Evolutionary conservation across 2,797 vertebrate genomes (phyloP).

Genomic region (Thamnophis elegans): DNA sequence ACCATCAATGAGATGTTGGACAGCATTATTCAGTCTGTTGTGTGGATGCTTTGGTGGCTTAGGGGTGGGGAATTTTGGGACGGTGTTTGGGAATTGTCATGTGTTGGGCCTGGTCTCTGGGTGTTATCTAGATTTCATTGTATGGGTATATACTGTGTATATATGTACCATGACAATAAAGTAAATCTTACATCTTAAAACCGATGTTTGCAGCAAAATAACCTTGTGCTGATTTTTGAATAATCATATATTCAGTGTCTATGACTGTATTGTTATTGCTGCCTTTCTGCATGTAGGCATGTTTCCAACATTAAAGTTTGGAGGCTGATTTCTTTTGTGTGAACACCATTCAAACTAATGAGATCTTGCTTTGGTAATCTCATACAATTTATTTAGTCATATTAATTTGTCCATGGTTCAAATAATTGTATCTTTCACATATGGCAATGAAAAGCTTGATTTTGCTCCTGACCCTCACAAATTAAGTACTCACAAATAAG

Average conservation of each 20-base stretch:
- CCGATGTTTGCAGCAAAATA: too few relatives aligned
- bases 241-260: background rate
- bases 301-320: background rate
- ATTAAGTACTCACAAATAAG: slow-evolving; percentile 2
- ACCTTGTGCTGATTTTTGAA: background rate
- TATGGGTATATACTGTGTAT: too few relatives aligned
- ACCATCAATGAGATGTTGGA: too few relatives aligned
- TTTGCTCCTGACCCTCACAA: slow-evolving; percentile 31
- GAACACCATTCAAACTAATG: background rate
- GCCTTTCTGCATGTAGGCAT: background rate
- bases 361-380: background rate
- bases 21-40: too few relatives aligned
- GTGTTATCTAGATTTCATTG: too few relatives aligned
- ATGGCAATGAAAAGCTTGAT: background rate
- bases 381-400: background rate
- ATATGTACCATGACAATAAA: too few relatives aligned
- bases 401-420: background rate
- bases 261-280: background rate
- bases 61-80: too few relatives aligned
- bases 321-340: background rate
- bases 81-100: too few relatives aligned
- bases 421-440: background rate
- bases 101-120: too few relatives aligned
- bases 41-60: too few relatives aligned
- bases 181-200: too few relatives aligned